Evolutionary conservation across 2,888 invertebrate genomes (phyloP), one percentile per base, ranked within the genome.

Genomic region (Orthosia gothica): DNA sequence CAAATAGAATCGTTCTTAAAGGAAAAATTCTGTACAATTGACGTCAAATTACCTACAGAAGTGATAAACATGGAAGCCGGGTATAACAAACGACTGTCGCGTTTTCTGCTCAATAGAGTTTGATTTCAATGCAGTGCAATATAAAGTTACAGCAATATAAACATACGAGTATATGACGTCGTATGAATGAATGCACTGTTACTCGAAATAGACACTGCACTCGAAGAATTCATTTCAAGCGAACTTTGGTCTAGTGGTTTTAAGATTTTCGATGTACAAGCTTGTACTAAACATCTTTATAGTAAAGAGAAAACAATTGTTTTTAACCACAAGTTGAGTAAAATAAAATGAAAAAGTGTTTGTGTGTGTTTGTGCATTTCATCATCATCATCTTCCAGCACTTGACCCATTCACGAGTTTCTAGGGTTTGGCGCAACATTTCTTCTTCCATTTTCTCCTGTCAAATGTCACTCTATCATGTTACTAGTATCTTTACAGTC

Each of bases 121-220:
- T 52, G 50, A 76, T 69, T 76, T 76, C 64, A 81, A 76, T 69
- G 65, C 20, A 26, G 50, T 13, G 15, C 18, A 18, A 40, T 79
- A 82, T 79, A 57, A 81, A n/a, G 32, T 77, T 74, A 61, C 81
- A 16, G 26, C n/a, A 13, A 40, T 5, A 40, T 9, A 40, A 54
- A 50, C 13, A n/a, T n/a, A n/a, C n/a, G n/a, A n/a, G 3, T 40
- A 2, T 26, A 52, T n/a, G n/a, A 16, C 1, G 5, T 20, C 20
- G 20, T 47, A 61, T 78, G 55, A 81, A 74, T 52, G 75, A 45
- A 26, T 81, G 59, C 45, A 54, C 63, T 80, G 80, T 79, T 32
- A 13, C 12, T 49, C 54, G 54, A 54, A 81, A 81, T 54, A 16
- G 63, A 59, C 1, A 49, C 16, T 76, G 49, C 40, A 50, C 13